Percentiles rank a stretch among this genome's conserved stretches.
Evolutionary conservation across 2,888 invertebrate species (phyloP).

Genomic region (Pristionchus maxplancki): DNA sequence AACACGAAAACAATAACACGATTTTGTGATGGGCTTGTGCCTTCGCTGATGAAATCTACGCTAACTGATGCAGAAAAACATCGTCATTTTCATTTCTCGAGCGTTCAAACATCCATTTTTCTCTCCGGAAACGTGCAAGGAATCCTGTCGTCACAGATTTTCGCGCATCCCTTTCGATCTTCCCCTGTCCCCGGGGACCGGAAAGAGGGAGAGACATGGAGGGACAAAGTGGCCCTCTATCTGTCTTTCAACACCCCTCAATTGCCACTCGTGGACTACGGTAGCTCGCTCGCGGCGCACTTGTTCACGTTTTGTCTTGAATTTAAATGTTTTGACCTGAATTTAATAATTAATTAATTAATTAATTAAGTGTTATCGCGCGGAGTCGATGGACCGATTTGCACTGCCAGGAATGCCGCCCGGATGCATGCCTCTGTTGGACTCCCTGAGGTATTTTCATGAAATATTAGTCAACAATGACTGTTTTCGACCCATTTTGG

Average conservation of each 20-base stretch:
- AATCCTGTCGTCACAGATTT: not conserved
- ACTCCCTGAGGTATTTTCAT: not conserved
- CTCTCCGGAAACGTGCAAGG: not conserved
- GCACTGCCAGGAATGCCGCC: not conserved
- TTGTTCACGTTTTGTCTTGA: not conserved
- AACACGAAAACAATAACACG: too few species aligned
- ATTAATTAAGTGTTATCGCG: not conserved
- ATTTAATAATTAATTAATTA: not conserved
- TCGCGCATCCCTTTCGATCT: not conserved
- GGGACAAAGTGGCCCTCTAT: conserved; percentile 29
- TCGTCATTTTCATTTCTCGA: not conserved
- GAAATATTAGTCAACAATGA: not conserved
- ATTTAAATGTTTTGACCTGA: not conserved
- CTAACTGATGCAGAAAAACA: not conserved
- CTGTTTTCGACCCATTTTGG: not conserved
- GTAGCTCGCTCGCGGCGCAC: not conserved
- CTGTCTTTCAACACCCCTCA: not conserved
- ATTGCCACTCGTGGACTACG: not conserved
- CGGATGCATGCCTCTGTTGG: conserved; percentile 11
- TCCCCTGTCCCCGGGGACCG: not conserved
- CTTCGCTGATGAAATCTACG: not conserved
- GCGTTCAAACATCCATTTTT: not conserved
- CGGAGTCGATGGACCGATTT: conserved; percentile 10
- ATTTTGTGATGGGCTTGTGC: not conserved
- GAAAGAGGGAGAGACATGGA: not conserved